Evolutionary conservation across 2,888 invertebrate species (phyloP).

Genomic region (Sarcophaga rosellei): DNA sequence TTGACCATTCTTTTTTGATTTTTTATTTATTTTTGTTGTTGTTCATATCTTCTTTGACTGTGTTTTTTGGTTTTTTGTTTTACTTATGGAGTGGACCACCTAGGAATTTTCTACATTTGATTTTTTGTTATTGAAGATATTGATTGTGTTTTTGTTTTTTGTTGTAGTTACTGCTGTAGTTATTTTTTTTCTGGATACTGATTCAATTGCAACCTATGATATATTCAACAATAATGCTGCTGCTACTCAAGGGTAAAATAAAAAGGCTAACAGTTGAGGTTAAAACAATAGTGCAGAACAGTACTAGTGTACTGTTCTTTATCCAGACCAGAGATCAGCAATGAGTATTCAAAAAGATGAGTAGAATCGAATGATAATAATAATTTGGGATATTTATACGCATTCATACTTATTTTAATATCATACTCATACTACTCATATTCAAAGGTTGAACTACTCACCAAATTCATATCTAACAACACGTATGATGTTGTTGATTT

Average conservation of each 20-base stretch:
- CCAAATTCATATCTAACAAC: too few species aligned
- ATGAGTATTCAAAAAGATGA: too few species aligned
- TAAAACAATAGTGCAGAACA: neutral
- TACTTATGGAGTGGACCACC: slow-evolving; percentile 47
- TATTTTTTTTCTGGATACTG: slow-evolving; percentile 24
- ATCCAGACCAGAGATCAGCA: too few species aligned
- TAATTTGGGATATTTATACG: too few species aligned
- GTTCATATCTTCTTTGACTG: neutral
- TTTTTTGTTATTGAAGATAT: neutral
- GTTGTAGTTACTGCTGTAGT: slow-evolving; percentile 21
- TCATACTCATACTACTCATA: too few species aligned
- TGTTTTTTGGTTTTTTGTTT: slow-evolving; percentile 31
- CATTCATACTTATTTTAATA: too few species aligned
- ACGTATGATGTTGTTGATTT: too few species aligned
- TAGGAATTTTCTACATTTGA: slow-evolving; percentile 40
- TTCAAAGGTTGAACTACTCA: too few species aligned
- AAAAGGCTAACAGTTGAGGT: neutral
- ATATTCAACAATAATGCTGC: slow-evolving; percentile 22
- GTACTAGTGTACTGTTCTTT: too few species aligned
- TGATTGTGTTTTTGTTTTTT: neutral
- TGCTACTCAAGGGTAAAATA: slow-evolving; percentile 20
- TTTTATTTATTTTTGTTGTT: neutral
- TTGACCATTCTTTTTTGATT: slow-evolving; percentile 32
- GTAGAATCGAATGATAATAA: too few species aligned
- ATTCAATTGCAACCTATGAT: slow-evolving; percentile 50